phyloP scores from a whole-genome alignment of 2,113 vertebrate genomes.

The Eudyptes chrysolophus region DNA sequence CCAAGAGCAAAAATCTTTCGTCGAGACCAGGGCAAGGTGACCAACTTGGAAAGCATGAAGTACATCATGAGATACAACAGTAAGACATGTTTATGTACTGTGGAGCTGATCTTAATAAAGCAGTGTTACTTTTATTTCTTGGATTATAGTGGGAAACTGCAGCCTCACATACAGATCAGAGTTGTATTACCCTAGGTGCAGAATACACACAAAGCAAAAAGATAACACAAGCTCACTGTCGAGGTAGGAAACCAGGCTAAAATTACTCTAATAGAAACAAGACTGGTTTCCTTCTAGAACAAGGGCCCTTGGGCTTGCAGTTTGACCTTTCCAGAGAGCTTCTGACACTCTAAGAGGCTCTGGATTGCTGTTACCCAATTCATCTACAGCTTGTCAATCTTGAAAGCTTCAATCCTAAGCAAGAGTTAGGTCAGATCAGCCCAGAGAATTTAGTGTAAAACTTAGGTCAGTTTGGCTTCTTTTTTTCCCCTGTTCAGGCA shows the following conservation, averaged over 20 bases:
- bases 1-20: slow-evolving; percentile 91
- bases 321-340: not conserved
- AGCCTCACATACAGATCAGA: not conserved
- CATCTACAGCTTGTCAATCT: not conserved
- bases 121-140: not conserved
- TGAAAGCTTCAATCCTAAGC: not conserved
- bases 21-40: slow-evolving; percentile 86
- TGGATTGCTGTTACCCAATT: not conserved
- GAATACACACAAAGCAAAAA: not conserved
- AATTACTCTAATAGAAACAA: not conserved
- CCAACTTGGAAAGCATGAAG: slow-evolving; percentile 81
- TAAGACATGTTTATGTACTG: slow-evolving; percentile 54
- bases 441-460: not conserved
- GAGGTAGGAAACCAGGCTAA: not conserved
- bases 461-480: not conserved
- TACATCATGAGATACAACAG: slow-evolving; percentile 93
- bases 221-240: not conserved
- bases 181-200: not conserved
- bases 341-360: not conserved
- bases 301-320: not conserved
- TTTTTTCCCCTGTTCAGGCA: not conserved
- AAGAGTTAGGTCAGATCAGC: not conserved
- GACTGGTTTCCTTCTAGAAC: not conserved
- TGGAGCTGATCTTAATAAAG: not conserved
- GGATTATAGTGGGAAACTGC: not conserved